Evolutionary conservation across 2,888 invertebrate species (phyloP), one percentile per base, ranked within the genome.

Genomic region (Lydus trimaculatus): DNA sequence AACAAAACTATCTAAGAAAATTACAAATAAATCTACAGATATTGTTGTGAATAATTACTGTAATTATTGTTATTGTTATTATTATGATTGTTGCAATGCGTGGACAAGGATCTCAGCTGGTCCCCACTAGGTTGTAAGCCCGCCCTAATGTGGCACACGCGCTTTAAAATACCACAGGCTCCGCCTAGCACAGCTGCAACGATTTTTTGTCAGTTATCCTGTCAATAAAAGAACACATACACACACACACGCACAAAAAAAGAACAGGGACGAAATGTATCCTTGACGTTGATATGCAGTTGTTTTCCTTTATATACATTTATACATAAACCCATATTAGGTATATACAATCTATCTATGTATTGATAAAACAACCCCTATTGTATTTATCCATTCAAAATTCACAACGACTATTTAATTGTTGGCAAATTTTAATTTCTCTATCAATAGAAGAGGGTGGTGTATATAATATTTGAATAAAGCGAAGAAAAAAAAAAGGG

Each of bases 151-250:
- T 52, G 63, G 74, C 78, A 73, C 79, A 76, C 73, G 79, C 80
- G 81, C 78, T 63, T 52, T 66, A 25, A 48, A 66, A 65, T 65
- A 48, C 63, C 20, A 13, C 63, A 71, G 72, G 75, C 72, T 74
- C 78, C 74, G 77, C 79, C 71, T 36, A 65, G 71, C 77, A 77
- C 83, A 83, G 83, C 83, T 83, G 83, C 82, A 81, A 82, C 77
- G 81, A 82, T 82, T 82, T 83, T 82, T 82, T 81, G 74, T 76
- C 78, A 75, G 76, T 78, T 75, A 78, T 80, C 75, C 76, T 76
- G 80, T 80, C 81, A 80, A 81, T 79, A 78, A 78, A 78, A 73
- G 73, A 76, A 75, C 71, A 76, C 48, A 48, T 9, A 48, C 17
- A n/a, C 13, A 36, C 15, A 36, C 13, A 39, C 13, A 43, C 1